Evolutionary conservation across 2,888 invertebrate genomes (phyloP).

Genomic region (Galerucella calmariensis): DNA sequence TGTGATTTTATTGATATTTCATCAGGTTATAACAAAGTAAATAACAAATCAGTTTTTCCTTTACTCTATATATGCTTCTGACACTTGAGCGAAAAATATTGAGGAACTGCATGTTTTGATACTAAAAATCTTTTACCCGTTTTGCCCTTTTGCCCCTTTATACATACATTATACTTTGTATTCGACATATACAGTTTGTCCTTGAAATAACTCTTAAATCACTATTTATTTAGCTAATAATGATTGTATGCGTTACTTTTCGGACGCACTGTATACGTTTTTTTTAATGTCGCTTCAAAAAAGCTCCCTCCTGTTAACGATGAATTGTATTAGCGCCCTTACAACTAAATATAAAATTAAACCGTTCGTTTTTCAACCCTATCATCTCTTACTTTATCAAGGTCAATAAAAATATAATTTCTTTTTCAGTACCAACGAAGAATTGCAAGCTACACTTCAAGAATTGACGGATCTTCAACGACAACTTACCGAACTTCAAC

Average conservation of each 20-base stretch:
- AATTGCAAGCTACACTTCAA: slow-evolving; percentile 92
- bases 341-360: too few relatives aligned
- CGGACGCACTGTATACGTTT: too few relatives aligned
- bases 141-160: too few relatives aligned
- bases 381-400: not conserved
- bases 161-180: not conserved
- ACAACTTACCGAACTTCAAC: slow-evolving; percentile 86
- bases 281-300: too few relatives aligned
- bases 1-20: not conserved
- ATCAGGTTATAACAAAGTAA: not conserved
- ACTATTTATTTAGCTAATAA: too few relatives aligned
- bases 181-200: not conserved
- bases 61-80: not conserved
- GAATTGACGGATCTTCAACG: slow-evolving; percentile 91
- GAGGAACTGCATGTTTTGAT: not conserved
- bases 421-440: slow-evolving; percentile 82
- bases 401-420: slow-evolving; percentile 10
- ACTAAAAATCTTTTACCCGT: not conserved
- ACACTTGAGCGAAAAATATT: not conserved
- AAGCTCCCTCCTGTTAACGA: too few relatives aligned
- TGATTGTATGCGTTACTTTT: too few relatives aligned
- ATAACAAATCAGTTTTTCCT: not conserved
- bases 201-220: too few relatives aligned
- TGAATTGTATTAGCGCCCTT: too few relatives aligned
- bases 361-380: too few relatives aligned